Evolutionary conservation across 1,140 invertebrate genomes (phyloP), one percentile per base, ranked within the genome.

Genomic region (Micrasema minimum): DNA sequence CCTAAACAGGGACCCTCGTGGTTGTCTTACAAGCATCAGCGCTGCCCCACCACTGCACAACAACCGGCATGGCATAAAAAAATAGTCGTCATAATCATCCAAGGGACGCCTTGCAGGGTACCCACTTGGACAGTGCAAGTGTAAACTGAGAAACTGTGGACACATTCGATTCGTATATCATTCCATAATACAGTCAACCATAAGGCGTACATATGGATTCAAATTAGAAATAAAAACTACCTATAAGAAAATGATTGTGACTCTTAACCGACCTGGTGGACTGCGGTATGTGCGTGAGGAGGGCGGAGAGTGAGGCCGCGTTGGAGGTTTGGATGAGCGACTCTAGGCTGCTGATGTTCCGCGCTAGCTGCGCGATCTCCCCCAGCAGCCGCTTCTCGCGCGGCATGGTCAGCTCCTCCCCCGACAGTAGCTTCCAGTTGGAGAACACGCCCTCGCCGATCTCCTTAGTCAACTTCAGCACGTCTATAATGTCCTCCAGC

Each of bases 371-470:
- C 0, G 59, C 78, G 0, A 85, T 75, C 22, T 80, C 76, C 1
- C 38, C 45, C 59, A 65, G 41, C 45, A 66, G 51, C 38, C 41
- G 79, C 23, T 83, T 83, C 22, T 88, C 76, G 18, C 90, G 76
- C 0, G 90, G 87, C 59, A 88, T 80, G 14, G 87, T 87, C 1
- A 88, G 83, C 11, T 83, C 84, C 0, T 86, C 82, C 2, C 85
- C 78, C 10, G 87, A 85, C 7, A 90, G 82, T 16, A 89, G 75
- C 43, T 90, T 85, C 88, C 88, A 90, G 2, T 88, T 86, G 65
- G 88, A 87, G 0, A 89, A 76, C 9, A 88, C 78, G 1, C 88
- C 84, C 3, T 85, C 82, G 2, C 86, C 79, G 1, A 90, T 83
- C 59, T 89, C 88, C 53, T 87, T 87, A 9, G 86, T 84, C 5